These are phyloP conservation scores for Eudasyphora cyanicolor DNA, from an alignment of 2,888 invertebrate genomes.

Conservation along the genomic window DNA sequence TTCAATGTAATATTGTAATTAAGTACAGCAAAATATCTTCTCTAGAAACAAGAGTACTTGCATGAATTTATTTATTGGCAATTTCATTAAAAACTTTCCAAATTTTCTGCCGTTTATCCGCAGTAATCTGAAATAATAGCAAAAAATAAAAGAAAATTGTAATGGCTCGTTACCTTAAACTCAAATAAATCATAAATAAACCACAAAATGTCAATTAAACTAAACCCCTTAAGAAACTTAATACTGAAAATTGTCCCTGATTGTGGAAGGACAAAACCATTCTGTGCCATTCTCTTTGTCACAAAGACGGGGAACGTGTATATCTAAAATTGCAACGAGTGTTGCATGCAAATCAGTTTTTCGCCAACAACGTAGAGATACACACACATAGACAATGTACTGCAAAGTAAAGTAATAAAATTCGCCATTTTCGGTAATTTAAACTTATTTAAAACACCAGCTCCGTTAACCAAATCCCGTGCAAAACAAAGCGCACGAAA, in stretches of 20 bases:
- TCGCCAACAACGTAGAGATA: slow-evolving; percentile 62
- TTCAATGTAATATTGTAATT: too few species aligned
- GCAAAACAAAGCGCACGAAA: background rate
- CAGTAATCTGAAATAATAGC: slow-evolving; percentile 43
- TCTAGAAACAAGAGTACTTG: too few species aligned
- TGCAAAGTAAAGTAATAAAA: slow-evolving; percentile 54
- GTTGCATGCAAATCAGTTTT: slow-evolving; percentile 76
- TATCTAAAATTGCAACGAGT: slow-evolving; percentile 71
- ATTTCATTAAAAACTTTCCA: background rate
- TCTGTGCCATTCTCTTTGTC: slow-evolving; percentile 54
- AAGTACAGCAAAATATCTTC: too few species aligned
- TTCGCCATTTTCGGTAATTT: slow-evolving; percentile 59
- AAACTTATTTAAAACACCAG: slow-evolving; percentile 62
- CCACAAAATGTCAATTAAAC: slow-evolving; percentile 65
- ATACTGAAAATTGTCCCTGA: slow-evolving; percentile 56
- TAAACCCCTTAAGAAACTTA: slow-evolving; percentile 65
- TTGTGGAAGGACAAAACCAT: slow-evolving; percentile 34
- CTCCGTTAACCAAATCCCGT: slow-evolving; percentile 54
- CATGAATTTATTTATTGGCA: background rate
- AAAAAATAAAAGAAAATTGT: slow-evolving; percentile 20
- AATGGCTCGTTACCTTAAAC: slow-evolving; percentile 48
- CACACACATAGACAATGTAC: background rate
- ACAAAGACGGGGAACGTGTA: slow-evolving; percentile 68
- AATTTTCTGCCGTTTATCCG: background rate
- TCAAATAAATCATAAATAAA: slow-evolving; percentile 60